Base-by-base conservation (phyloP, 2,888 invertebrate species). In the Clepsis dumicolana region DNA sequence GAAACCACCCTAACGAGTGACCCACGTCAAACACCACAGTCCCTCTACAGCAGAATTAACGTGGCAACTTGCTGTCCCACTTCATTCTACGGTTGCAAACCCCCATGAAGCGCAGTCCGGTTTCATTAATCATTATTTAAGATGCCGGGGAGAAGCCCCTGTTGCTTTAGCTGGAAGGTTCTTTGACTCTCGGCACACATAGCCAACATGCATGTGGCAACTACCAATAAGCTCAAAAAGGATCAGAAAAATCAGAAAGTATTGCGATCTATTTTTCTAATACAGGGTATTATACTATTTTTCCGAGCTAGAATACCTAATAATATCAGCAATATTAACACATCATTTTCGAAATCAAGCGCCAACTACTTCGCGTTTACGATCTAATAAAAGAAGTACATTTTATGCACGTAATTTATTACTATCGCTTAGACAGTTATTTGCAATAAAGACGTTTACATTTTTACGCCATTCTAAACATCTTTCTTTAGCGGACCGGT, bases 71-170 rank as follows among this genome's bases (percentile, higher is more conserved):
- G 29, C 52, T 32, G 24, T 57, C 57, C 57, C 38, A 54, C 61
- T 56, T 24, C 61, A 32, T 44, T 44, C 29, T 24, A 60, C 10
- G 54, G 48, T 48, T 41, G 29, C 57, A 29, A 52, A 50, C 24
- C 41, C 38, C 48, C 57, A 44, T 14, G 50, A 63, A 59, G 57
- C 56, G 48, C 24, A 52, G 57, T 64, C 64, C 14, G 25, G 59
- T 68, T 68, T 64, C 63, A 68, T 68, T 68, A 64, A 68, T 68
- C 68, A 68, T 68, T 67, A 57, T 57, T 63, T 63, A 63, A 63
- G 66, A 35, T 56, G 56, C 61, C 35, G 27, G 50, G 24, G 32
- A 53, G 61, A 12, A 29, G 29, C 48, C 27, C 62, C 56, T 38
- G 48, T 35, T 12, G 27, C 14, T 18, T 16, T 29, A 14, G 16